These are phyloP conservation scores for Schizothorax lantsangensis DNA, from an alignment of 2,797 vertebrate species.

Conservation along the genomic window DNA sequence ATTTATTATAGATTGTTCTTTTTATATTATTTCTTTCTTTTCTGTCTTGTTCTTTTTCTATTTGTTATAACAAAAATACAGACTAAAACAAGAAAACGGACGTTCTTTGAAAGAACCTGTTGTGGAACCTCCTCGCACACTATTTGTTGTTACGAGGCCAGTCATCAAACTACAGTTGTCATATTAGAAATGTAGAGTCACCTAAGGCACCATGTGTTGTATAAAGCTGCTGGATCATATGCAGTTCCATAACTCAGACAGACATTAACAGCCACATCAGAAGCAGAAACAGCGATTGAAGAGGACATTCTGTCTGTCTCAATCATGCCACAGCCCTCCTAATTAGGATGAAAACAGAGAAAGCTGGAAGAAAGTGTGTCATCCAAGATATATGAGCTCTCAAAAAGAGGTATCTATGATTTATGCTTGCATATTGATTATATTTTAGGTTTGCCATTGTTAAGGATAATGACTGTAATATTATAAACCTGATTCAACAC, in stretches of 20 bases:
- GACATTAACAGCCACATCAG: conserved; percentile 57
- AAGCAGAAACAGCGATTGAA: conserved; percentile 35
- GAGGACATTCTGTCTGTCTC: conserved; percentile 50
- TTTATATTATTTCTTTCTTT: neutral
- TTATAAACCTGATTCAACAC: neutral
- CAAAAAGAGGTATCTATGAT: conserved; percentile 30
- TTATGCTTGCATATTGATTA: conserved; percentile 10
- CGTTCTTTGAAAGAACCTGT: neutral
- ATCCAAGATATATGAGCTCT: neutral
- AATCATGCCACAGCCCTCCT: conserved; percentile 40
- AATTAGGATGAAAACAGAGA: conserved; percentile 48
- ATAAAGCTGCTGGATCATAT: conserved; percentile 51
- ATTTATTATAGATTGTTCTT: neutral
- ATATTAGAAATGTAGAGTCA: conserved; percentile 25
- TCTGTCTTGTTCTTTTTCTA: neutral
- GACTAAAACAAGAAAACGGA: neutral
- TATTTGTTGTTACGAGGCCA: conserved; percentile 16
- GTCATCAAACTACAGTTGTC: conserved; percentile 17
- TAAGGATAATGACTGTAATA: neutral
- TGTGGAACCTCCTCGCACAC: neutral
- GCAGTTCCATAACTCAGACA: conserved; percentile 49
- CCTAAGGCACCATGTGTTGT: conserved; percentile 33
- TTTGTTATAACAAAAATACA: neutral
- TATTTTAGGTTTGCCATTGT: neutral
- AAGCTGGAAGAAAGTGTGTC: conserved; percentile 44